phyloP scores from a whole-genome alignment of 2,888 invertebrate genomes.

The Drosophila kambysellisi region DNA sequence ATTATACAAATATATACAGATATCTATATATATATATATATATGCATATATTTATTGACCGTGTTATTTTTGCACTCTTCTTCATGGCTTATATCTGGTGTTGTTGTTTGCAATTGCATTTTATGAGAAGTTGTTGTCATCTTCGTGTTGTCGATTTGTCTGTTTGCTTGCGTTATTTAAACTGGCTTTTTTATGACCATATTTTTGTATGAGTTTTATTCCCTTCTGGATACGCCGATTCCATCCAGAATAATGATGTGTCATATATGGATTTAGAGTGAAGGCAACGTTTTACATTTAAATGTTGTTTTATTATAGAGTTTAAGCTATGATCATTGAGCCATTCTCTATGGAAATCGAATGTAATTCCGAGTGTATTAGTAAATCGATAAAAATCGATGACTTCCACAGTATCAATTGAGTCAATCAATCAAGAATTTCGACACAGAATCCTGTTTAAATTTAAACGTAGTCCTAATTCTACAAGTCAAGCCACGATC shows the following conservation, averaged over 20 bases:
- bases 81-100: conserved; percentile 10
- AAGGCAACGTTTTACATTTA: neutral
- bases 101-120: conserved; percentile 58
- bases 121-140: conserved; percentile 51
- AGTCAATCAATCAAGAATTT: no score
- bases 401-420: neutral
- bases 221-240: neutral
- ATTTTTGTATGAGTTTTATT: neutral
- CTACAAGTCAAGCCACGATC: neutral
- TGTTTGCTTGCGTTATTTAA: conserved; percentile 34
- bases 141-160: conserved; percentile 33
- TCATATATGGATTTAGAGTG: neutral
- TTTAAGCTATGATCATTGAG: neutral
- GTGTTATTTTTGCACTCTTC: conserved; percentile 16
- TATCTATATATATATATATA: conserved; percentile 7
- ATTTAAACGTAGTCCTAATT: neutral
- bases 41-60: conserved; percentile 47
- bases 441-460: no score
- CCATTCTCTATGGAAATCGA: neutral
- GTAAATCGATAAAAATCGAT: neutral
- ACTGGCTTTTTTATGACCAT: conserved; percentile 23
- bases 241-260: neutral
- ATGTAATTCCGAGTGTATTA: neutral
- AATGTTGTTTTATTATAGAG: neutral
- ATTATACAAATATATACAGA: conserved; percentile 1